These are phyloP conservation scores for Rafetus swinhoei DNA, from an alignment of 2,113 vertebrate species.

Conservation along the genomic window DNA sequence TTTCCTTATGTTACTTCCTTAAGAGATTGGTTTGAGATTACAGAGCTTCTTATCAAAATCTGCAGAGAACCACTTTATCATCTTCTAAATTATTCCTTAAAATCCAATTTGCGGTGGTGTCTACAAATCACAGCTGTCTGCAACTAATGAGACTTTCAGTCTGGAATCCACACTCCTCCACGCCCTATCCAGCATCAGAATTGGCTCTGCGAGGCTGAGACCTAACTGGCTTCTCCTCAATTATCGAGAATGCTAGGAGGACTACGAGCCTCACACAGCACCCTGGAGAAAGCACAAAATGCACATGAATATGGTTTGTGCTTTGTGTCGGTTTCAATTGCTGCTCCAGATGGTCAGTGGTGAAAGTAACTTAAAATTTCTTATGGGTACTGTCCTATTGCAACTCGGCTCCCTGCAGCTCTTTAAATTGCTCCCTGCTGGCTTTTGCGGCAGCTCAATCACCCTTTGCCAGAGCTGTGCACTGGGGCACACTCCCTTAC, in stretches of 20 bases:
- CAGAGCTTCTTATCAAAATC: background rate
- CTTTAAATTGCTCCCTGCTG: too few relatives aligned
- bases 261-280: fast-evolving
- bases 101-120: fast-evolving
- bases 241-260: background rate
- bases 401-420: too few relatives aligned
- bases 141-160: background rate
- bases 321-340: background rate
- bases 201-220: background rate
- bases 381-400: too few relatives aligned
- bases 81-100: background rate
- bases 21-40: background rate
- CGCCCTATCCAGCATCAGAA: background rate
- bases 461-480: too few relatives aligned
- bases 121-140: background rate
- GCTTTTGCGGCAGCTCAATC: too few relatives aligned
- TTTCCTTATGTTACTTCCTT: background rate
- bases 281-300: background rate
- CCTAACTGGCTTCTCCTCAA: background rate
- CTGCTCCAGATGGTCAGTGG: background rate
- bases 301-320: fast-evolving
- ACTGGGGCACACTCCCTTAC: too few relatives aligned
- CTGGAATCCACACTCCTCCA: background rate
- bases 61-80: background rate
- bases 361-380: too few relatives aligned